Conservation (phyloP, 1,140 invertebrate species). For the Heliconius hermathena region DNA sequence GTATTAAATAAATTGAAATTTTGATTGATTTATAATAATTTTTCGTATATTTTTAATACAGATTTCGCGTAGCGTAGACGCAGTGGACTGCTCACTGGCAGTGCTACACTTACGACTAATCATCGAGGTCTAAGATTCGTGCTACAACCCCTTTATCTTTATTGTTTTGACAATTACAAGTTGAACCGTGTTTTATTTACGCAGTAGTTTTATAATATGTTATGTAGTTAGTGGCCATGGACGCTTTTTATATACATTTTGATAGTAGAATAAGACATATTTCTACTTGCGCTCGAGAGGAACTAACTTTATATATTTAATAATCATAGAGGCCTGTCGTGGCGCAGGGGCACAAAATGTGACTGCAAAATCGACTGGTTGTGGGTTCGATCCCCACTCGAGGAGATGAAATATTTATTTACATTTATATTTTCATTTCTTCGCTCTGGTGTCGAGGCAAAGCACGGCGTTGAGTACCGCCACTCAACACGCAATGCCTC, state of each 20-base stretch:
- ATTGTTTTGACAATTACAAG: conserved; percentile 10
- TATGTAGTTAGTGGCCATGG: neutral
- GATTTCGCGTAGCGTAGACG: conserved; percentile 33
- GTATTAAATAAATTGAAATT: neutral
- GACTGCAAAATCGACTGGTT: too few species aligned
- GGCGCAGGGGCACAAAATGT: too few species aligned
- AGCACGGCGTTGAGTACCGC: too few species aligned
- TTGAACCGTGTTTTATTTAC: conserved; percentile 11
- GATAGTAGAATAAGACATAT: too few species aligned
- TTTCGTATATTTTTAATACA: neutral
- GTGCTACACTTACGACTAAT: conserved; percentile 65
- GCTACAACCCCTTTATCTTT: conserved; percentile 26
- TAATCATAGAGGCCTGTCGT: too few species aligned
- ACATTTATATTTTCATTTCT: too few species aligned
- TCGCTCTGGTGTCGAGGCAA: too few species aligned
- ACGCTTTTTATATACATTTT: neutral
- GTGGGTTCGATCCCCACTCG: too few species aligned
- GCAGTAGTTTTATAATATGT: neutral
- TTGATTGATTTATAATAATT: neutral
- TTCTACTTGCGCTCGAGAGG: too few species aligned
- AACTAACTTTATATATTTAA: too few species aligned
- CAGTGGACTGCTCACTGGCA: conserved; percentile 78
- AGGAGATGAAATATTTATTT: too few species aligned
- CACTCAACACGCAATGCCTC: too few species aligned
- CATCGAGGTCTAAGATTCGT: conserved; percentile 7